Evolutionary conservation across 1,140 invertebrate species (phyloP).

Genomic region (Charaxes varanes): DNA sequence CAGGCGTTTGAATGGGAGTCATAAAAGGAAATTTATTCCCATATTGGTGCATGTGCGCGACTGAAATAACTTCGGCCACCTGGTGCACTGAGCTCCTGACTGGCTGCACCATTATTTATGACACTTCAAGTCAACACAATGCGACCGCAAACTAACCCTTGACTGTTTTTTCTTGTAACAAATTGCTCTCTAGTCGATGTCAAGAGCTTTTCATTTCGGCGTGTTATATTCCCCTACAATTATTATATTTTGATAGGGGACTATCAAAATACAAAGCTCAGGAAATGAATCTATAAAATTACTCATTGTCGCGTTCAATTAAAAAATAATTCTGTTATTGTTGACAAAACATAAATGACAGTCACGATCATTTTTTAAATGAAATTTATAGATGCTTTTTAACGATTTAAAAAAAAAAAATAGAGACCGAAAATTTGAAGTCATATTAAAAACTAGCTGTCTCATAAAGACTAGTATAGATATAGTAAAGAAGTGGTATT

Average conservation of each 20-base stretch:
- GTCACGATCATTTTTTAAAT: too few species aligned
- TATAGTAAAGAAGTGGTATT: too few species aligned
- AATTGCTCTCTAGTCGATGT: slow-evolving; percentile 33
- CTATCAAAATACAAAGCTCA: too few species aligned
- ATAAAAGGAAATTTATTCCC: slow-evolving; percentile 61
- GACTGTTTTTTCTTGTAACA: slow-evolving; percentile 55
- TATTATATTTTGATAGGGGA: slow-evolving; percentile 18
- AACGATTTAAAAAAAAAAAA: too few species aligned
- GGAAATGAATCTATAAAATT: too few species aligned
- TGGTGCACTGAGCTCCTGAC: slow-evolving; percentile 46
- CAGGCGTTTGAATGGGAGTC: slow-evolving; percentile 50
- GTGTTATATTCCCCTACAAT: slow-evolving; percentile 13
- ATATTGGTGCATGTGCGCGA: slow-evolving; percentile 51
- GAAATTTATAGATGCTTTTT: too few species aligned
- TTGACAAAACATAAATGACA: too few species aligned
- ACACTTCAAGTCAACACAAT: slow-evolving; percentile 46
- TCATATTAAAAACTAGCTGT: too few species aligned
- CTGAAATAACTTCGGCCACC: slow-evolving; percentile 63
- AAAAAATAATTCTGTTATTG: too few species aligned
- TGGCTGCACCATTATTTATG: slow-evolving; percentile 63
- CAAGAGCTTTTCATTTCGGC: slow-evolving; percentile 24
- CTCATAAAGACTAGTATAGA: too few species aligned
- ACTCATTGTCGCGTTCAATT: too few species aligned
- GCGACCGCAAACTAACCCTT: slow-evolving; percentile 67
- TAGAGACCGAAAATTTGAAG: too few species aligned